These are phyloP conservation scores for Coptodon bakossiorum DNA, from an alignment of 2,113 vertebrate genomes.

Conservation along the genomic window DNA sequence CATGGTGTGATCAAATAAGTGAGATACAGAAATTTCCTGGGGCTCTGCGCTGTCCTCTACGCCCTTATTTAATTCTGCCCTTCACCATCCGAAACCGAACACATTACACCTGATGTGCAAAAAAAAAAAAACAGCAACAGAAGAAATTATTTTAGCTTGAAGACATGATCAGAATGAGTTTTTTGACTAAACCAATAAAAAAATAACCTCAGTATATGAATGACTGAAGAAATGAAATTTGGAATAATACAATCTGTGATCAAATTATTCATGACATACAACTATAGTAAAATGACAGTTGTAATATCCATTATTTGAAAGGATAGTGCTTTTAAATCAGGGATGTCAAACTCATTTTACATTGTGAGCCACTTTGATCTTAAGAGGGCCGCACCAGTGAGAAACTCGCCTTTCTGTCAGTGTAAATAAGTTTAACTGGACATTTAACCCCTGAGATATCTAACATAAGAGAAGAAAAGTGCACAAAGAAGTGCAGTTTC, in stretches of 20 bases:
- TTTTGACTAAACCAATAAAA: background rate
- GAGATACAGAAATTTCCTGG: slow-evolving; percentile 11
- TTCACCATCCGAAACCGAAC: background rate
- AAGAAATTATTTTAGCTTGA: background rate
- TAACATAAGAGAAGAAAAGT: background rate
- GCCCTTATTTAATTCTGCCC: background rate
- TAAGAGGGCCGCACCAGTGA: background rate
- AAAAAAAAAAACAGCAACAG: background rate
- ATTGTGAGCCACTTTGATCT: background rate
- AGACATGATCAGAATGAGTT: background rate
- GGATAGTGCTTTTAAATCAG: background rate
- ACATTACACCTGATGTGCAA: background rate
- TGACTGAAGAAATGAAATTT: background rate
- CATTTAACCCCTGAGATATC: background rate
- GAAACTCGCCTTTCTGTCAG: background rate
- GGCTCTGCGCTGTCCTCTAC: slow-evolving; percentile 4
- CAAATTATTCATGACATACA: background rate
- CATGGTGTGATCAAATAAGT: slow-evolving; percentile 39
- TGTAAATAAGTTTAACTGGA: background rate
- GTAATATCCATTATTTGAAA: background rate
- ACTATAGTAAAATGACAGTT: background rate
- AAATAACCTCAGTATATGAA: background rate
- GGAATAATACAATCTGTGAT: background rate
- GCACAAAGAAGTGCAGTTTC: background rate
- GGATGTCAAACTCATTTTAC: background rate